Evolutionary conservation across 2,888 invertebrate species (phyloP), one percentile per base, ranked within the genome.

Genomic region (Cephonodes hylas): DNA sequence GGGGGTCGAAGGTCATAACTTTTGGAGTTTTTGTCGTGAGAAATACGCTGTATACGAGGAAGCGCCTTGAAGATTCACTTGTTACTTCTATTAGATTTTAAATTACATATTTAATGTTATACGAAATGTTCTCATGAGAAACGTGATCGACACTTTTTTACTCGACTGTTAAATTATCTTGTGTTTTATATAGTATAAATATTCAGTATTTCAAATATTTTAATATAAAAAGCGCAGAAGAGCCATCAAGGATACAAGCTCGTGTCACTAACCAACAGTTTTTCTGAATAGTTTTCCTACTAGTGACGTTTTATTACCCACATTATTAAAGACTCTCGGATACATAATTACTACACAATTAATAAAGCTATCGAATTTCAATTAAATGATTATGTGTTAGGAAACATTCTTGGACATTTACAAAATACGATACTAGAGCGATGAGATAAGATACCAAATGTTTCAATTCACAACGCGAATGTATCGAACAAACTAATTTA

Each of bases 11-110:
- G 53, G 53, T 53, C 31, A 18, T 27, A 31, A 53, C 18, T 53
- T 31, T 53, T 10, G 31, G 18, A 15, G 8, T 53, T 53, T 53
- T 53, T 53, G 53, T 53, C 53, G 31, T 53, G 53, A 53, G 53
- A 53, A 53, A 53, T 4, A 53, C 18, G 27, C 18, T 1, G 18
- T 18, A 31, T 31, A 31, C 18, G 27, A 53, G 53, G 53, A 53
- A 53, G 53, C 10, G 10, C 53, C 53, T 53, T 53, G 53, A 53
- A 53, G 27, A 18, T 18, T 53, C 27, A 53, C 31, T 31, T 31
- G 31, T 31, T 53, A 48, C n/a, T 46, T 46, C n/a, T 46, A 46
- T 31, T 27, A 31, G 27, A 18, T 27, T 25, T 27, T 15, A 18
- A 27, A 31, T 27, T 31, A 5, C 53, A 4, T 18, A 27, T 53